Evolutionary conservation across 2,888 invertebrate genomes (phyloP).

Genomic region (Ormyrus pomaceus): DNA sequence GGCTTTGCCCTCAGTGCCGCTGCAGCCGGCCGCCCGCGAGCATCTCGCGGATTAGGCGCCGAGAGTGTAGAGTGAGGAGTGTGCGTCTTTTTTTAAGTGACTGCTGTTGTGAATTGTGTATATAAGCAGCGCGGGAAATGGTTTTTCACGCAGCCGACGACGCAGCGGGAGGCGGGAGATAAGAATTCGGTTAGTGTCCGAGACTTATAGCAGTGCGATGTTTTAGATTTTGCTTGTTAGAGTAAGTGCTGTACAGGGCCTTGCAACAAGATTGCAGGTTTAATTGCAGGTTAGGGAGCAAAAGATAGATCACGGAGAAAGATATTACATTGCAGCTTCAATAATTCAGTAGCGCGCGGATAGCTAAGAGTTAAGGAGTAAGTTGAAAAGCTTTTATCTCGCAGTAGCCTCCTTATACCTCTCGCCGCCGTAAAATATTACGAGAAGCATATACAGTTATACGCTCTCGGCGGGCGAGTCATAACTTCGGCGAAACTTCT

Average conservation of each 20-base stretch:
- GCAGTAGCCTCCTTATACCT: conserved; percentile 9
- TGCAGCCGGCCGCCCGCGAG: conserved; percentile 19
- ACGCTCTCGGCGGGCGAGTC: background rate
- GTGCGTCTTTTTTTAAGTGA: background rate
- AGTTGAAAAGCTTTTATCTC: conserved; percentile 36
- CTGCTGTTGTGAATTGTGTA: background rate
- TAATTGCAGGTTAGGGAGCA: too few relatives aligned
- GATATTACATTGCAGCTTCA: background rate
- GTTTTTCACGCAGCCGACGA: background rate
- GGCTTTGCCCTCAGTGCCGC: conserved; percentile 23
- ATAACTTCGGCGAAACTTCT: conserved; percentile 23
- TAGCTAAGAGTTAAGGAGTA: background rate
- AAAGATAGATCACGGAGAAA: too few relatives aligned
- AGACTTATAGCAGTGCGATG: background rate
- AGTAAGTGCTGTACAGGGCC: too few relatives aligned
- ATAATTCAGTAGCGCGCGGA: conserved; percentile 19
- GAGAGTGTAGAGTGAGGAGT: background rate
- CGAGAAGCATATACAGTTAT: background rate
- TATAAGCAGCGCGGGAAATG: background rate
- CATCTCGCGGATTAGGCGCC: conserved; percentile 26
- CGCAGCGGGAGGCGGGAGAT: background rate
- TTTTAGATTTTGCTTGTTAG: too few relatives aligned
- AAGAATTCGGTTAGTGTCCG: background rate
- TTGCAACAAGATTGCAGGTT: too few relatives aligned
- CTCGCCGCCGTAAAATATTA: conserved; percentile 3